Conservation (phyloP, 2,113 vertebrate genomes). For the Procapra przewalskii region DNA sequence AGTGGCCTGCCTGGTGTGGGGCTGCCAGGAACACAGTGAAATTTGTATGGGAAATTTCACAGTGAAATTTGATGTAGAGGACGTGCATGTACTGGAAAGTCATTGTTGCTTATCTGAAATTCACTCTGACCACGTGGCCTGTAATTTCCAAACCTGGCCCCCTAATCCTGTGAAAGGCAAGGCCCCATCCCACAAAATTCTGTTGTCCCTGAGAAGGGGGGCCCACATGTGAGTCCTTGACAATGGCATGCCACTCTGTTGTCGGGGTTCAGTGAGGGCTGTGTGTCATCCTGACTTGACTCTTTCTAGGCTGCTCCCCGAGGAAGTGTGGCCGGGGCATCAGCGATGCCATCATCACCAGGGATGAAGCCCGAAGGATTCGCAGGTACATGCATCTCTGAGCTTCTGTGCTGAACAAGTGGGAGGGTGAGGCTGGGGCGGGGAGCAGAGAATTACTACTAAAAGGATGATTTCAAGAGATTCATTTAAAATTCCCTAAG, state of each 20-base stretch:
- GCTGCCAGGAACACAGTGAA: neutral
- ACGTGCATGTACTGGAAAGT: accelerated
- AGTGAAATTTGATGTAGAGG: neutral
- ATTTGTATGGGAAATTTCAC: neutral
- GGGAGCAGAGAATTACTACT: neutral
- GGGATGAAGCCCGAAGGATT: constrained; percentile 85
- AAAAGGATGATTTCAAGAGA: neutral
- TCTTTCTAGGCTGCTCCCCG: constrained; percentile 91
- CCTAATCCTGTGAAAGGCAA: neutral
- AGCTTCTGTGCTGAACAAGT: neutral
- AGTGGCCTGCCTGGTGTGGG: neutral
- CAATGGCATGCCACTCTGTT: neutral
- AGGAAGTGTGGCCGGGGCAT: constrained; percentile 91
- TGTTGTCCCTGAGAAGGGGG: neutral
- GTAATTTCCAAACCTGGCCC: neutral
- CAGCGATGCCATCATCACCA: constrained; percentile 85
- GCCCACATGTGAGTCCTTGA: neutral
- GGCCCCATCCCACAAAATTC: neutral
- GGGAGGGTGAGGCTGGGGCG: neutral
- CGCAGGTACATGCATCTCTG: constrained; percentile 76
- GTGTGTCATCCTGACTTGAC: neutral
- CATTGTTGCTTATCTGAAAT: neutral
- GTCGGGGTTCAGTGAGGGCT: accelerated
- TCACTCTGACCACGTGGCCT: neutral
- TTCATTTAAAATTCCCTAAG: accelerated